Percentiles rank a stretch among this genome's conserved stretches.
phyloP scores from a whole-genome alignment of 2,888 invertebrate genomes.

The Philereme transversata region DNA sequence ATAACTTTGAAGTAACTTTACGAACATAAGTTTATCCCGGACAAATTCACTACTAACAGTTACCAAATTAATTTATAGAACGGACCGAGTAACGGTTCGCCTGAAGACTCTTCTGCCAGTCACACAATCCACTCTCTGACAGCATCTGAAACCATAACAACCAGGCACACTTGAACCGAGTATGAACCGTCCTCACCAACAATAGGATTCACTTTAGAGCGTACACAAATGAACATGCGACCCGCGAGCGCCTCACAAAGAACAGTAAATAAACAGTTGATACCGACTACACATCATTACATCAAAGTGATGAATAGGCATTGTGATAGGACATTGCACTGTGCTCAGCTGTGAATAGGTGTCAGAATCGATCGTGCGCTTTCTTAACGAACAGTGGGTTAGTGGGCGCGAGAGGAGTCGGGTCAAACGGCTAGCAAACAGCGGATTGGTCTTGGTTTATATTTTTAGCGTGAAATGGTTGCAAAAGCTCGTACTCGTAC shows the following conservation, averaged over 20 bases:
- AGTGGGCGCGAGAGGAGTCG: conserved; percentile 73
- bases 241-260: conserved; percentile 46
- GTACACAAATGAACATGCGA: conserved; percentile 47
- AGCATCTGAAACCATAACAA: conserved; percentile 40
- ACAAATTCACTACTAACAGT: conserved; percentile 41
- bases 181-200: conserved; percentile 32
- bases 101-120: conserved; percentile 76
- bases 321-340: conserved; percentile 67
- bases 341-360: conserved; percentile 54
- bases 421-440: conserved; percentile 80
- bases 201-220: conserved; percentile 48
- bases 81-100: conserved; percentile 72
- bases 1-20: neutral
- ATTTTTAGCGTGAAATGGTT: conserved; percentile 68
- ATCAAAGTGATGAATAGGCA: conserved; percentile 70
- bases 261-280: conserved; percentile 81
- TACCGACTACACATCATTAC: conserved; percentile 79
- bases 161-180: conserved; percentile 38
- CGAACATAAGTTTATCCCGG: conserved; percentile 42
- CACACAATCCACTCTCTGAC: conserved; percentile 55
- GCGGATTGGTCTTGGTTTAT: conserved; percentile 71
- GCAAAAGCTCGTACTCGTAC: conserved; percentile 59
- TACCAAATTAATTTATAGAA: conserved; percentile 77
- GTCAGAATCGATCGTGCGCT: conserved; percentile 55
- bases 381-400: conserved; percentile 74